Percentiles rank a stretch among this genome's conserved stretches.
phyloP scores from a whole-genome alignment of 2,797 vertebrate species.

The Crocidura indochinensis region DNA sequence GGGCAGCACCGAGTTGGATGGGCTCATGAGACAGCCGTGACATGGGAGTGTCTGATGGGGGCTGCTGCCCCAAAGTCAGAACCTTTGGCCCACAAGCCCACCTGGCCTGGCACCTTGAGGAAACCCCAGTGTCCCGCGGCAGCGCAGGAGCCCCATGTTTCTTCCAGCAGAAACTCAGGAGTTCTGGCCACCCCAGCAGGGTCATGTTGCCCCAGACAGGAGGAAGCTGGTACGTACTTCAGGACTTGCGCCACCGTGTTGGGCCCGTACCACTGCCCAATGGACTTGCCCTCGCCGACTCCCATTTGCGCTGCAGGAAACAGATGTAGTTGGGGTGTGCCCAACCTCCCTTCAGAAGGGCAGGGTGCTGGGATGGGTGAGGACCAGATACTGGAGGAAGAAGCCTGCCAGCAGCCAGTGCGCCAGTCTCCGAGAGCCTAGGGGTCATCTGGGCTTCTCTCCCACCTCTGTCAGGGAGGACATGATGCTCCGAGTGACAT shows the following conservation, averaged over 20 bases:
- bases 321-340: constrained; percentile 15
- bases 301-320: constrained; percentile 97
- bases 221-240: constrained; percentile 93
- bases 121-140: no score
- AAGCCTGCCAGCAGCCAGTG: background rate
- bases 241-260: constrained; percentile 99
- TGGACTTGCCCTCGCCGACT: constrained; percentile 98
- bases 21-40: no score
- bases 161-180: no score
- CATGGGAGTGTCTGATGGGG: no score
- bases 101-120: no score
- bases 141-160: no score
- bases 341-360: fast-evolving
- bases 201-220: background rate
- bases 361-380: fast-evolving
- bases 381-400: background rate
- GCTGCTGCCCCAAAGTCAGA: no score
- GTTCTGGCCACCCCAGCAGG: background rate
- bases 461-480: no score
- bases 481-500: no score
- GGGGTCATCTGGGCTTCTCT: no score
- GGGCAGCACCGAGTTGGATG: no score
- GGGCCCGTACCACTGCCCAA: constrained; percentile 99
- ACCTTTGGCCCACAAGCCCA: no score
- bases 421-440: background rate